Conservation (phyloP, 2,113 vertebrate genomes). For the Charadrius vociferus region DNA sequence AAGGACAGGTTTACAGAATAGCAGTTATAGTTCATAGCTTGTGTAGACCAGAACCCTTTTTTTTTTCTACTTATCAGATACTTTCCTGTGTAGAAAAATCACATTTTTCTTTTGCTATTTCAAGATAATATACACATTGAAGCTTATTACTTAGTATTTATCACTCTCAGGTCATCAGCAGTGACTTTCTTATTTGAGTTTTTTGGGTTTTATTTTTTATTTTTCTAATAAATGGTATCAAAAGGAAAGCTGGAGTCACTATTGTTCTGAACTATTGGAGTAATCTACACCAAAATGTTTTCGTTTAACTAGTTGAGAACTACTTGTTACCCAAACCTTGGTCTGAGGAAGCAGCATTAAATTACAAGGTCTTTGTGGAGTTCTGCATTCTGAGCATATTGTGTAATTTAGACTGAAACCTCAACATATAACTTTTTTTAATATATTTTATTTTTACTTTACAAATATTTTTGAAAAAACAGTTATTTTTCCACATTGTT, state of each 20-base stretch:
- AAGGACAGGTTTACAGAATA: not conserved
- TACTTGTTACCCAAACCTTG: not conserved
- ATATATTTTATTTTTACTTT: not conserved
- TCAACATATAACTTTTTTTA: not conserved
- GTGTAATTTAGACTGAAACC: not conserved
- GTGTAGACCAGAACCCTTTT: not conserved
- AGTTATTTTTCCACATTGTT: not conserved
- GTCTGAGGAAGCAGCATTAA: not conserved
- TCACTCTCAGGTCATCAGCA: rapidly evolving
- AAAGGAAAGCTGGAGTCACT: not conserved
- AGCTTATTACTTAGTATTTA: not conserved
- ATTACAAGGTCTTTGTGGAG: not conserved
- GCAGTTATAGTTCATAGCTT: not conserved
- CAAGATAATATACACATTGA: not conserved
- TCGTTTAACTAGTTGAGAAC: not conserved
- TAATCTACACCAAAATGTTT: not conserved
- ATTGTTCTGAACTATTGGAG: not conserved
- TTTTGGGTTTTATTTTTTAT: not conserved
- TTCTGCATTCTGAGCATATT: not conserved
- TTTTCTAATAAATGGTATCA: not conserved
- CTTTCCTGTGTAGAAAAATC: not conserved
- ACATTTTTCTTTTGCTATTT: not conserved
- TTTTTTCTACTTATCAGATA: not conserved
- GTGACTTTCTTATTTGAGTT: not conserved
- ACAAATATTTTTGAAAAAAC: not conserved